Percentiles rank a stretch among this genome's conserved stretches.
Evolutionary conservation across 2,113 vertebrate species (phyloP).

Genomic region (Campylomormyrus numenius): DNA sequence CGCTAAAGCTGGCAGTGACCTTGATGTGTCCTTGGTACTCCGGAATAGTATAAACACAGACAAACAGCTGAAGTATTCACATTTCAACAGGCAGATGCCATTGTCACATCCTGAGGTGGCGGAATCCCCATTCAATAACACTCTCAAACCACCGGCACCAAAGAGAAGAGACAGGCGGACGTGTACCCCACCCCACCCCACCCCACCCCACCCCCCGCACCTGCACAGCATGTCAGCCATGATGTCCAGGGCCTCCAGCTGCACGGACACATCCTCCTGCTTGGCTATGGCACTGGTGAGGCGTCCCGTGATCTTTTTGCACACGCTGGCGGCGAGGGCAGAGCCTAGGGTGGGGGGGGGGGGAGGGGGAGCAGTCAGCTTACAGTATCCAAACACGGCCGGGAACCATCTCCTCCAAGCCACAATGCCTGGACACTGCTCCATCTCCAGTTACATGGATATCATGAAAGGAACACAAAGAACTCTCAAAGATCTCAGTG

Average conservation of each 20-base stretch:
- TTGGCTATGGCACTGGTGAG: conserved; percentile 98
- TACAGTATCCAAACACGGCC: neutral
- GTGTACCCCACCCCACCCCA: no score
- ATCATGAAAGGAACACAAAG: neutral
- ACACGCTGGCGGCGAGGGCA: conserved; percentile 92
- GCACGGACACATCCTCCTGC: conserved; percentile 96
- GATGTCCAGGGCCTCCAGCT: conserved; percentile 94
- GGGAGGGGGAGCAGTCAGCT: neutral
- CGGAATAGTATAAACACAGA: neutral
- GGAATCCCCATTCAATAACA: neutral
- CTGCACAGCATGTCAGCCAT: conserved; percentile 99
- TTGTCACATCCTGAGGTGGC: no score
- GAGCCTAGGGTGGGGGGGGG: conserved; percentile 64
- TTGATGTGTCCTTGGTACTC: neutral
- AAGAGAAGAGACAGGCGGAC: neutral
- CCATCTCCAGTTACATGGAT: neutral
- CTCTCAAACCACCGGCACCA: neutral
- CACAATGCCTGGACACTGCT: neutral
- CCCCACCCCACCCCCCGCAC: no score
- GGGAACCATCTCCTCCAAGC: neutral
- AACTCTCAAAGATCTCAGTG: neutral
- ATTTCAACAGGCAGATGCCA: neutral
- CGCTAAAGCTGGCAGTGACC: neutral
- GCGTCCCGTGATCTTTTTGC: conserved; percentile 97
- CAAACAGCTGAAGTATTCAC: neutral